Evolutionary conservation across 2,888 invertebrate species (phyloP), one percentile per base, ranked within the genome.

Genomic region (Lasioglossum morio): DNA sequence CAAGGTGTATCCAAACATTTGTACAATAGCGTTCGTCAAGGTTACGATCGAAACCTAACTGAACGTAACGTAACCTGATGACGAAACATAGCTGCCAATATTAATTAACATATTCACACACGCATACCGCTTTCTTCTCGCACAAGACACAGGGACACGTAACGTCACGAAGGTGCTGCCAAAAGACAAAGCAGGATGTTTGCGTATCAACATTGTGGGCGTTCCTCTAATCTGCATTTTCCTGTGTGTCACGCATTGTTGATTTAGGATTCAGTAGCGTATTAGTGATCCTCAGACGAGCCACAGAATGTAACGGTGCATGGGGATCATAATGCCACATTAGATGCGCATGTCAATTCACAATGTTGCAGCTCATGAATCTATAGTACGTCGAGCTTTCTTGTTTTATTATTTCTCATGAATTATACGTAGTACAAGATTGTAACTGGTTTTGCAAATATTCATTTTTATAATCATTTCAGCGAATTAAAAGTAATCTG

Each of bases 161-260:
- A 60, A 30, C 14, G 30, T 34, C 66, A 34, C 19, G 30, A 66
- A 19, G 19, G 19, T 66, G 66, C 66, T 66, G 34, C 34, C 66
- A 34, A 66, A 66, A 34, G 19, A 34, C 34, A 66, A 30, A 19
- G 30, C 66, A 66, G 66, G 34, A 66, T 66, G 34, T 66, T 66
- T 34, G 66, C 66, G 66, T 34, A 23, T n/a, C 43, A 43, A 43
- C 43, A 43, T 14, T 27, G 72, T 72, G 72, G 37, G 43, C 34
- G 37, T 72, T 43, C n/a, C 72, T 37, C 37, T 43, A 37, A 43
- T 72, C 43, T 27, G 16, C n/a, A 72, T 72, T 72, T 43, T 72
- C 72, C 72, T 72, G 37, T 72, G 37, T 72, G 43, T 72, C 72
- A 43, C 37, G 72, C 72, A 72, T 43, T 72, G 34, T n/a, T 37